phyloP scores from a whole-genome alignment of 2,113 vertebrate species.

The Macaca mulatta region DNA sequence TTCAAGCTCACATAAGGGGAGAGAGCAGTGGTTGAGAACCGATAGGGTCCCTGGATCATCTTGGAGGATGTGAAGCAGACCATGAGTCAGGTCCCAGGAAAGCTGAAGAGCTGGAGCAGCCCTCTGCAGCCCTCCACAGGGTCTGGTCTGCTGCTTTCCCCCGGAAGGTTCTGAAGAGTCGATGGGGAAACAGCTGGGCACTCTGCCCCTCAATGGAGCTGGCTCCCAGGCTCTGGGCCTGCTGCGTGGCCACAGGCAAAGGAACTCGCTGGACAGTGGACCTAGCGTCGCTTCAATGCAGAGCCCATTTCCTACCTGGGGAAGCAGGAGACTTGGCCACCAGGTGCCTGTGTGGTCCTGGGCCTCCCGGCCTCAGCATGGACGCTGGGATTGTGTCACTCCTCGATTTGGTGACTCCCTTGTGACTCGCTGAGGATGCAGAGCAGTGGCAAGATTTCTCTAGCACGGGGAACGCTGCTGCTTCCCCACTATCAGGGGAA shows the following conservation, averaged over 20 bases:
- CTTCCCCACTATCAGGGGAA: not conserved
- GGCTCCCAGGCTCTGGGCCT: not conserved
- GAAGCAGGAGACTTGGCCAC: not conserved
- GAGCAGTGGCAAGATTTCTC: not conserved
- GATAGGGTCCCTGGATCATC: accelerated
- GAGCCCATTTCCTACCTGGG: accelerated
- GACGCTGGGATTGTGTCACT: accelerated
- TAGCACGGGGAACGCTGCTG: accelerated
- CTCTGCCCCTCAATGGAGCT: not conserved
- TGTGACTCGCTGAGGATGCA: not conserved
- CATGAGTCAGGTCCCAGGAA: not conserved
- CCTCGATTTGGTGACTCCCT: not conserved
- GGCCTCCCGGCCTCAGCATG: not conserved
- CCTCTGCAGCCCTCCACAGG: not conserved
- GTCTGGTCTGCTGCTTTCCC: not conserved
- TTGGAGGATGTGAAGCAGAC: accelerated
- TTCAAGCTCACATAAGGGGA: not conserved
- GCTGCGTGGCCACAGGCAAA: accelerated
- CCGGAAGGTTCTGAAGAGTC: not conserved
- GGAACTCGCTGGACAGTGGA: not conserved
- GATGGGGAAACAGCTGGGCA: accelerated
- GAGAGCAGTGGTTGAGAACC: not conserved
- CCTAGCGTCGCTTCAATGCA: accelerated
- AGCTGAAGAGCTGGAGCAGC: not conserved
- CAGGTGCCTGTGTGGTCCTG: not conserved